These are phyloP conservation scores for Drosophila gaucha DNA, from an alignment of 2,888 invertebrate species.

Conservation along the genomic window DNA sequence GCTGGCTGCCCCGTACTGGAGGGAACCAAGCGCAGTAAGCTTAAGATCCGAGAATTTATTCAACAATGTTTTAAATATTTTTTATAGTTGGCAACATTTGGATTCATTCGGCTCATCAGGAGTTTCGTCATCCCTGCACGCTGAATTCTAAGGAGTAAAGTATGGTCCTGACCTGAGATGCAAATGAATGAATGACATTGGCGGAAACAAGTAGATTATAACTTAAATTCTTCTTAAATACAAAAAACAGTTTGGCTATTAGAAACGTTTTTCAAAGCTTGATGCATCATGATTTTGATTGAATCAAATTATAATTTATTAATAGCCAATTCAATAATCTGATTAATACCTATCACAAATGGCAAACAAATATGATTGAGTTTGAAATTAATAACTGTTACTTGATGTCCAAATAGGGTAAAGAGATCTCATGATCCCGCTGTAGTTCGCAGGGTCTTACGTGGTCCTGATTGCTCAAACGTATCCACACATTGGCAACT, in stretches of 20 bases:
- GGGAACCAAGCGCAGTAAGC: constrained; percentile 97
- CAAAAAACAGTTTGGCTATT: no score
- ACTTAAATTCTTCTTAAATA: no score
- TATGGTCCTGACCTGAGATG: no score
- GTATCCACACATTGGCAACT: constrained; percentile 95
- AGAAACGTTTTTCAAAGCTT: no score
- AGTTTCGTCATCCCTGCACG: constrained; percentile 88
- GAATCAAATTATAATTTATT: background rate
- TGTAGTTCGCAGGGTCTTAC: constrained; percentile 85
- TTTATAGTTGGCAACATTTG: constrained; percentile 92
- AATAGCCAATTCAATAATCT: background rate
- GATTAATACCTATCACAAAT: constrained; percentile 38
- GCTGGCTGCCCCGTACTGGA: constrained; percentile 98
- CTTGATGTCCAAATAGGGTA: constrained; percentile 58
- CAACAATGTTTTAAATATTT: background rate
- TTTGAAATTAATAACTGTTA: constrained; percentile 31
- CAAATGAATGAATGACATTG: background rate
- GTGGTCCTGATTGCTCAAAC: constrained; percentile 92
- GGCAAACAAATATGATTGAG: constrained; percentile 17
- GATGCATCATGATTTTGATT: no score
- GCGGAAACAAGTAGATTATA: no score
- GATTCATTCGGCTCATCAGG: constrained; percentile 94
- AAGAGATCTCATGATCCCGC: constrained; percentile 72
- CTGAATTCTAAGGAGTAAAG: constrained; percentile 34
- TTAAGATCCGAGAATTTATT: accelerated